Conservation (phyloP, 1,140 invertebrate species). For the Gonatopus flavifemur region DNA sequence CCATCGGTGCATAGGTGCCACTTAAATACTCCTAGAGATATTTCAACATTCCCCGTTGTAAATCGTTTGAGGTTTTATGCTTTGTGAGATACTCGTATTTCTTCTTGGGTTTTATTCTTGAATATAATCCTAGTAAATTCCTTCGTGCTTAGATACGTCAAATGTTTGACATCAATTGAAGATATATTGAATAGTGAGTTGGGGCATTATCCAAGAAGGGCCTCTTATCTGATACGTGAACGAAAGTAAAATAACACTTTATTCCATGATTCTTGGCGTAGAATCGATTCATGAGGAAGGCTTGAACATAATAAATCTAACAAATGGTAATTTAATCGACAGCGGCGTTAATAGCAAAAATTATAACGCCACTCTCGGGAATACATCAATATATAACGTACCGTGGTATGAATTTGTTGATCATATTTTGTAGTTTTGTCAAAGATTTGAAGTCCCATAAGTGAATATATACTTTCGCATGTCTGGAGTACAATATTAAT, state of each 20-base stretch:
- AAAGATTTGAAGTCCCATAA: constrained; percentile 14
- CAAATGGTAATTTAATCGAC: constrained; percentile 22
- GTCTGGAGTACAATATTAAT: constrained; percentile 7
- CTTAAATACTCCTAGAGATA: constrained; percentile 26
- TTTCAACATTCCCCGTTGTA: constrained; percentile 12
- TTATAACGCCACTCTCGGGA: constrained; percentile 15
- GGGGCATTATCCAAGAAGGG: constrained; percentile 33
- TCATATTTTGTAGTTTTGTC: constrained; percentile 22
- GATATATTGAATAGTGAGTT: constrained; percentile 17
- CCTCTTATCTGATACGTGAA: constrained; percentile 23
- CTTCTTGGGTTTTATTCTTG: background rate
- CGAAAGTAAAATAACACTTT: constrained; percentile 14
- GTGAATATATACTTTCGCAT: constrained; percentile 12
- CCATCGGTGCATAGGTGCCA: constrained; percentile 32
- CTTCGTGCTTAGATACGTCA: background rate
- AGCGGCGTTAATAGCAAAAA: constrained; percentile 20
- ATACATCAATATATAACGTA: constrained; percentile 36
- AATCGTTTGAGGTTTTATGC: constrained; percentile 1
- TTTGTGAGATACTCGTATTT: background rate
- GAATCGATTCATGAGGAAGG: background rate
- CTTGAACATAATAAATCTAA: constrained; percentile 17
- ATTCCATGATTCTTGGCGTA: constrained; percentile 18
- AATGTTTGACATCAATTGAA: constrained; percentile 12
- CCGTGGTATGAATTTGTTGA: constrained; percentile 1
- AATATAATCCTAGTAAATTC: background rate